A percentile compares a stretch with the other conserved stretches of the same genome.
Conservation (phyloP, 2,797 vertebrate species). For the Oreochromis grahami region DNA sequence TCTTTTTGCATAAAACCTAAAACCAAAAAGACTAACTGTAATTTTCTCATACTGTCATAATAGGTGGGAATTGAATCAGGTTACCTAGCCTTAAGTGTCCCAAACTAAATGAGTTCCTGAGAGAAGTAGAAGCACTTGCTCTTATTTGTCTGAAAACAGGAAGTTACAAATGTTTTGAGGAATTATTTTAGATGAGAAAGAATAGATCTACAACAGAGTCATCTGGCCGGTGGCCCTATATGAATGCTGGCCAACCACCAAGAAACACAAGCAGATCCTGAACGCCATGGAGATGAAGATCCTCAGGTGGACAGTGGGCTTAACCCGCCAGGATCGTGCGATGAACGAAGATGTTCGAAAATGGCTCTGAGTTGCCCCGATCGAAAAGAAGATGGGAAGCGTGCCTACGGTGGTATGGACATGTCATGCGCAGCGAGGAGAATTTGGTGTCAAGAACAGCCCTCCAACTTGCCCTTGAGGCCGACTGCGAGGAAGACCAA, state of each 20-base stretch:
- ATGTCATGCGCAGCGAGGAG: neutral
- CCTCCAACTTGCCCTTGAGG: accelerated
- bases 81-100: neutral
- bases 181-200: neutral
- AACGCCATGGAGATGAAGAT: neutral
- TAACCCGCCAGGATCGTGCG: neutral
- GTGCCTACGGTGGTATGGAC: neutral
- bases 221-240: neutral
- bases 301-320: neutral
- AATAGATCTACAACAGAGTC: neutral
- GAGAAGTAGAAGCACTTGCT: neutral
- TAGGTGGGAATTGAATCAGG: neutral
- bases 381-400: neutral
- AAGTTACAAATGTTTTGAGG: neutral
- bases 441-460: neutral
- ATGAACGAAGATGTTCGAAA: neutral
- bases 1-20: neutral
- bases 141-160: neutral
- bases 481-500: neutral
- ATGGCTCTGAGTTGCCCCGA: neutral
- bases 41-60: neutral
- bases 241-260: neutral
- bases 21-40: neutral
- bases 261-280: neutral
- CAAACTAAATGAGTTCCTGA: neutral